Conservation (phyloP, 2,888 invertebrate species). For the Torymus tubicola region DNA sequence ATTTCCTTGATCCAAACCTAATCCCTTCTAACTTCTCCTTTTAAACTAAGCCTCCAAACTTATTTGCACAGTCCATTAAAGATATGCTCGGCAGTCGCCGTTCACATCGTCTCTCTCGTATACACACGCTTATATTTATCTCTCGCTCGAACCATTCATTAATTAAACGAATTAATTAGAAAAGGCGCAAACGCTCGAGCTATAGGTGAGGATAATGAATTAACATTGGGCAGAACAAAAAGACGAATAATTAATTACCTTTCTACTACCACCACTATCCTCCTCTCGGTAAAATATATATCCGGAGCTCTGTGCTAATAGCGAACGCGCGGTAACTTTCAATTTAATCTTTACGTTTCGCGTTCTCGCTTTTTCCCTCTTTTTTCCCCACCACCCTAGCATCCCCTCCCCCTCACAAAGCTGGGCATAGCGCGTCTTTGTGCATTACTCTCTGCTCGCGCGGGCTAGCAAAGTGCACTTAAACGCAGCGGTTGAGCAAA, state of each 20-base stretch:
- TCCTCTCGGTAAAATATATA: not conserved
- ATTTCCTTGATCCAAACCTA: too few species aligned
- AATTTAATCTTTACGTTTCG: conserved; percentile 39
- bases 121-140: conserved; percentile 13
- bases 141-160: conserved; percentile 24
- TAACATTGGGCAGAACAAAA: not conserved
- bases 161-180: conserved; percentile 42
- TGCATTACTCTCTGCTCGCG: conserved; percentile 51
- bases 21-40: too few species aligned
- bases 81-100: too few species aligned
- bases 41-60: too few species aligned
- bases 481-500: conserved; percentile 56
- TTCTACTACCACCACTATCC: too few species aligned
- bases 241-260: conserved; percentile 40
- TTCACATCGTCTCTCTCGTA: too few species aligned
- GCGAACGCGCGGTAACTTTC: conserved; percentile 22
- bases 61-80: not conserved
- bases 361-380: conserved; percentile 15
- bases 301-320: not conserved
- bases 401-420: conserved; percentile 22
- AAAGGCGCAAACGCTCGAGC: not conserved
- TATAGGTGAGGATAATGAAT: conserved; percentile 27
- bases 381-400: not conserved
- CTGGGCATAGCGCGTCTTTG: conserved; percentile 51
- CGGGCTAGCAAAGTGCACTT: conserved; percentile 60